Base-by-base conservation (phyloP, 2,888 invertebrate genomes). In the Halictus quadricinctus region DNA sequence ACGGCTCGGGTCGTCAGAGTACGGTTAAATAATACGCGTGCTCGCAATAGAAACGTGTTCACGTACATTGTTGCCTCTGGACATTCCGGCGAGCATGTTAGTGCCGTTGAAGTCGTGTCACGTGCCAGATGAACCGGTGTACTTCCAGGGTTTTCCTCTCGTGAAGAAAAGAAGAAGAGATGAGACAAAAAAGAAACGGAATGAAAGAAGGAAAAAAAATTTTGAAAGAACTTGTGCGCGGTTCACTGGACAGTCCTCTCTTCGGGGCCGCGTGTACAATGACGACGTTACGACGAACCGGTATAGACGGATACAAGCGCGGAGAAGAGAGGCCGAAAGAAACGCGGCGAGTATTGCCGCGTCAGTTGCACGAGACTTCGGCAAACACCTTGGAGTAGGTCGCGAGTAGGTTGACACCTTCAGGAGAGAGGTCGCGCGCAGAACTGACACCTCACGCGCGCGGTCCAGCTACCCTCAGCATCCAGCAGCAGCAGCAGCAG, bases 381-480 rank as follows among this genome's bases (percentile, higher is more conserved):
- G 76, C 80, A 76, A 87, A 89, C 91, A 92, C 91, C 89, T 86
- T 86, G 84, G 85, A 84, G 79, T 79, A 80, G 80, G 84, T 84
- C 88, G 90, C 88, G 89, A 90, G 85, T 88, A 88, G 89, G 88
- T 89, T 90, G 90, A 90, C 91, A 93, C 93, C 92, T 93, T 91
- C 93, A 88, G 90, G 91, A 91, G 91, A 91, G 91, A 92, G 92
- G 92, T 94, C 94, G 94, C 94, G 94, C 94, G 94, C 92, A 92
- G 93, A 93, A 94, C 94, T 94, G 93, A 93, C 92, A 93, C 92
- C 92, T 92, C 90, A 91, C 91, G 91, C 92, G 91, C 91, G 91
- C 92, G 94, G 92, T 93, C 92, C 94, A 93, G 92, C 92, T 91
- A 91, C 93, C 92, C 92, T 93, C 94, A 93, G 94, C 94, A 93